Evolutionary conservation across 2,888 invertebrate species (phyloP), one percentile per base, ranked within the genome.

Genomic region (Dicyrtomina minuta): DNA sequence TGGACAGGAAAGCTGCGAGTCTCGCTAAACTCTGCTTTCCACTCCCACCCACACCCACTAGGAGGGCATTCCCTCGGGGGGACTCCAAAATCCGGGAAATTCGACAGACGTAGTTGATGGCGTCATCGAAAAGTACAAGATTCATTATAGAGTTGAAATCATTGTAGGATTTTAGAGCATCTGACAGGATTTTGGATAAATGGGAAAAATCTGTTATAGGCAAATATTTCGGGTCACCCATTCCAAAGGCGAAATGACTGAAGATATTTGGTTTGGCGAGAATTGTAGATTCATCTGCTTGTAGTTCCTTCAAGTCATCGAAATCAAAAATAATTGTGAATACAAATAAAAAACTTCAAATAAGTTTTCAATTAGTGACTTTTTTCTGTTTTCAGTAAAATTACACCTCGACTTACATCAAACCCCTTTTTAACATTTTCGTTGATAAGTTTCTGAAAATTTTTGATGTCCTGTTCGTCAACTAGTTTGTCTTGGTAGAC

Each of bases 51-150:
- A 97, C 96, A 53, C 97, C 96, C 96, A n/a, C n/a, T n/a, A n/a
- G n/a, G n/a, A n/a, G n/a, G n/a, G n/a, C n/a, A n/a, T n/a, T n/a
- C n/a, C n/a, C 96, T 80, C 96, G 86, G 0, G 96, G 96, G 33
- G 93, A 93, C 83, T 97, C 96, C 74, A 97, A 84, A 78, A 97
- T 96, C 70, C 94, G 87, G 82, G 93, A 96, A 78, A 97, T 96
- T 80, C 95, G 90, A 84, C 93, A 93, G 59, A 97, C 90, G 83
- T 97, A 96, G 88, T 92, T 91, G 91, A 97, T 95, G 43, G 97
- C 96, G 81, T 96, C 96, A 84, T 96, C 96, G 83, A 97, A 97
- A 1, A 97, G 85, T 20, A 97, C 96, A n/a, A n/a, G n/a, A n/a
- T n/a, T n/a, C n/a, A n/a, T n/a, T n/a, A n/a, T n/a, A n/a, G n/a